Percentiles rank a stretch among this genome's conserved stretches.
phyloP scores from a whole-genome alignment of 2,797 vertebrate genomes.

The Pristis pectinata region DNA sequence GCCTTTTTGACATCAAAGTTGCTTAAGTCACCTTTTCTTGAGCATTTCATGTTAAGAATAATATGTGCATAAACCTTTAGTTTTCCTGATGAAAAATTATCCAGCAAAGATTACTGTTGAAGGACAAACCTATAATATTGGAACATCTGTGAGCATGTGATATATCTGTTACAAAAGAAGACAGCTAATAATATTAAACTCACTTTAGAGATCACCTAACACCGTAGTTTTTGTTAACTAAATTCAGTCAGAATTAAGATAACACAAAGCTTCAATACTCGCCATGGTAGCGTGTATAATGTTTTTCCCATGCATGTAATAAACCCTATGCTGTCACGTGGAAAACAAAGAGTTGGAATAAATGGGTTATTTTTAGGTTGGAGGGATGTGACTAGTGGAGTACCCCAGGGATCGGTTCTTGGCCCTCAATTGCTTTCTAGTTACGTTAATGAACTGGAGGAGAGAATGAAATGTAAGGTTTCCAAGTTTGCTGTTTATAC shows the following conservation, averaged over 20 bases:
- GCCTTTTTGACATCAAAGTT: background rate
- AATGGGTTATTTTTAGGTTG: too few species aligned
- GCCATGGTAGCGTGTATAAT: background rate
- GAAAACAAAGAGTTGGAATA: too few species aligned
- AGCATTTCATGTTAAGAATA: background rate
- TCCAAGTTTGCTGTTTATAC: too few species aligned
- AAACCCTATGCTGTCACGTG: background rate
- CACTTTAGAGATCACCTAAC: constrained; percentile 33
- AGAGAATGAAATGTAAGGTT: too few species aligned
- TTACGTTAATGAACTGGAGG: too few species aligned
- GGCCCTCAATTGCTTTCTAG: too few species aligned
- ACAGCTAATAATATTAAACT: constrained; percentile 22
- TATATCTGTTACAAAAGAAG: background rate
- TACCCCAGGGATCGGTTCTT: too few species aligned
- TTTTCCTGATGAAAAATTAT: background rate
- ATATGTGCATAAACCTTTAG: background rate
- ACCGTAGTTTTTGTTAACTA: constrained; percentile 23
- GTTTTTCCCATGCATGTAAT: background rate
- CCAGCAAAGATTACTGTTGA: background rate
- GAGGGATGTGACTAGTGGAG: too few species aligned
- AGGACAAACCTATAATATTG: background rate
- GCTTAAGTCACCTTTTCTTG: background rate
- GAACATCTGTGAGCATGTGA: background rate
- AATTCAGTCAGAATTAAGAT: constrained; percentile 30
- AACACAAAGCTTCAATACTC: background rate